Percentiles rank a stretch among this genome's conserved stretches.
phyloP scores from a whole-genome alignment of 2,888 invertebrate genomes.

The Papilio protenor region DNA sequence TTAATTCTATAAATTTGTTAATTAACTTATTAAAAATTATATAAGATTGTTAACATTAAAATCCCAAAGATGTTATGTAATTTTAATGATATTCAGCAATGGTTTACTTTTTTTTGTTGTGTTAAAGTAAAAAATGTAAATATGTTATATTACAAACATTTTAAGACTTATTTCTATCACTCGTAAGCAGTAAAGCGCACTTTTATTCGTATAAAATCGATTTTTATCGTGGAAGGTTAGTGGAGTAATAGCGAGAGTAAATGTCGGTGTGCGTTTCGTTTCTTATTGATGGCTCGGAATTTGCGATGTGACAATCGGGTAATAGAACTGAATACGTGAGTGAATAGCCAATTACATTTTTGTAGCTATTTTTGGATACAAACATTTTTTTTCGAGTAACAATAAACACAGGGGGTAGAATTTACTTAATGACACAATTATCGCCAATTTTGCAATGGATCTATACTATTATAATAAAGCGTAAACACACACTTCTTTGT shows the following conservation, averaged over 20 bases:
- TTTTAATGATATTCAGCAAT: not conserved
- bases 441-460: too few relatives aligned
- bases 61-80: not conserved
- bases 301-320: conserved; percentile 57
- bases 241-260: conserved; percentile 51
- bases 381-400: not conserved
- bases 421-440: too few relatives aligned
- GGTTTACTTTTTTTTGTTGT: not conserved
- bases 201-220: conserved; percentile 53
- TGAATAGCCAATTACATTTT: conserved; percentile 23
- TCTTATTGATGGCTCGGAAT: conserved; percentile 65
- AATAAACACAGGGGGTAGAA: not conserved
- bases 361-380: not conserved
- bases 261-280: conserved; percentile 51
- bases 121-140: not conserved
- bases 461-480: too few relatives aligned
- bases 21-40: too few relatives aligned
- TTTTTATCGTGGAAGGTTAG: conserved; percentile 59
- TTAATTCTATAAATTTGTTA: too few relatives aligned
- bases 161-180: not conserved
- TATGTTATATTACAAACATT: not conserved
- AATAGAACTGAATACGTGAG: conserved; percentile 47
- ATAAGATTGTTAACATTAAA: not conserved
- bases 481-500: too few relatives aligned
- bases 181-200: not conserved